These are phyloP conservation scores for Torymus auratus DNA, from an alignment of 2,888 invertebrate genomes.

Conservation along the genomic window DNA sequence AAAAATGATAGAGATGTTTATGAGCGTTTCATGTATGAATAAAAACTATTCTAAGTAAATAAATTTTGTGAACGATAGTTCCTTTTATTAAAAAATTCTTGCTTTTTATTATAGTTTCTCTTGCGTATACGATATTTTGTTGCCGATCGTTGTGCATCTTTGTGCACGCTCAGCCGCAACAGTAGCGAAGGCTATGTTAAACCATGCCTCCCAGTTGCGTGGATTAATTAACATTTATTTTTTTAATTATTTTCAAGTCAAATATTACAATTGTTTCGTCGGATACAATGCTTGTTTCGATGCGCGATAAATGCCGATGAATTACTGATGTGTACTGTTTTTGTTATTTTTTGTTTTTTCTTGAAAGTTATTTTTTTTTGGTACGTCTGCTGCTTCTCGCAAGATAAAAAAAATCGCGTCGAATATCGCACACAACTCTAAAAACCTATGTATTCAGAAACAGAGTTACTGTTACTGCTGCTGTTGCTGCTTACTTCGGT, in stretches of 20 bases:
- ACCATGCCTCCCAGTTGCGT: constrained; percentile 17
- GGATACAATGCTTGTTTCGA: constrained; percentile 46
- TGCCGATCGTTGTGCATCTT: constrained; percentile 50
- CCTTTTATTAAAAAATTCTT: constrained; percentile 58
- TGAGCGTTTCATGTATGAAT: constrained; percentile 36
- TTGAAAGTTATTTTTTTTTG: constrained; percentile 27
- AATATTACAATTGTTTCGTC: constrained; percentile 50
- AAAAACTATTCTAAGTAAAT: constrained; percentile 47
- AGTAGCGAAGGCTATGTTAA: constrained; percentile 40
- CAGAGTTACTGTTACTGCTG: constrained; percentile 37
- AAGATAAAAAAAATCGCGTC: constrained; percentile 53
- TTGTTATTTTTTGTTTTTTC: constrained; percentile 26
- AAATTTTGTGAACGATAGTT: constrained; percentile 43
- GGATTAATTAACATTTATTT: constrained; percentile 44
- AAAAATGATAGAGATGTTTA: constrained; percentile 29
- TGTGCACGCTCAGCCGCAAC: constrained; percentile 41
- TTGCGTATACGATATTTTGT: constrained; percentile 47
- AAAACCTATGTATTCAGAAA: constrained; percentile 45
- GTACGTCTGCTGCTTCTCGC: constrained; percentile 24
- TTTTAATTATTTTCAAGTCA: constrained; percentile 45
- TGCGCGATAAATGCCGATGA: constrained; percentile 45
- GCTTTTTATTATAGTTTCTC: constrained; percentile 53
- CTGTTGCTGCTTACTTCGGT: constrained; percentile 27
- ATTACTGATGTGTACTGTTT: constrained; percentile 29
- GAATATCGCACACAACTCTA: constrained; percentile 46